These are phyloP conservation scores for Brevimyrus niger DNA, from an alignment of 2,113 vertebrate genomes.

Conservation along the genomic window DNA sequence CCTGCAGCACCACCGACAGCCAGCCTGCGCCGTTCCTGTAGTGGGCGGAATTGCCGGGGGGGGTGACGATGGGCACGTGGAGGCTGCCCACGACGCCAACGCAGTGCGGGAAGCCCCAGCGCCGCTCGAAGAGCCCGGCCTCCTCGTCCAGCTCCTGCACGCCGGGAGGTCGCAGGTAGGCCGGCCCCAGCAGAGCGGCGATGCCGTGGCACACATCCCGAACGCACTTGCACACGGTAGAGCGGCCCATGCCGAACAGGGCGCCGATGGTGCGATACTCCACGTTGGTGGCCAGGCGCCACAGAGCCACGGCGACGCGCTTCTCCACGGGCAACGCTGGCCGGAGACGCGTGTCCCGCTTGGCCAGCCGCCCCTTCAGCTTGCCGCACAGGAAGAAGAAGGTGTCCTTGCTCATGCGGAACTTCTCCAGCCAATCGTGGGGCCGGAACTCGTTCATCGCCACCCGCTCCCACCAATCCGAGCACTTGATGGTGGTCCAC, in stretches of 20 bases:
- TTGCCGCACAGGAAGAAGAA: slow-evolving; percentile 55
- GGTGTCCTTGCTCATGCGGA: slow-evolving; percentile 59
- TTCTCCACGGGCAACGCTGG: slow-evolving; percentile 52
- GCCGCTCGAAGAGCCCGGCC: slow-evolving; percentile 47
- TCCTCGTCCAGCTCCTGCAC: slow-evolving; percentile 55
- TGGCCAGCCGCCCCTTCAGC: slow-evolving; percentile 48
- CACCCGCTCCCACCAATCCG: slow-evolving; percentile 58
- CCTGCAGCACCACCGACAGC: slow-evolving; percentile 57
- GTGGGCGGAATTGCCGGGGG: slow-evolving; percentile 39
- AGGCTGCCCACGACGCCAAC: slow-evolving; percentile 54
- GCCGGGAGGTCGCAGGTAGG: slow-evolving; percentile 50
- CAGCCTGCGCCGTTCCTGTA: slow-evolving; percentile 53
- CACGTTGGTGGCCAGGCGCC: slow-evolving; percentile 56
- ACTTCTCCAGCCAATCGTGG: slow-evolving; percentile 63
- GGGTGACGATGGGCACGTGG: slow-evolving; percentile 50
- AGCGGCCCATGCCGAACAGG: slow-evolving; percentile 46
- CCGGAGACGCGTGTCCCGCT: slow-evolving; percentile 37
- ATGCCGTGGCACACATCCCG: slow-evolving; percentile 52
- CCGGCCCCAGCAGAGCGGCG: slow-evolving; percentile 49
- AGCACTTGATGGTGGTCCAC: slow-evolving; percentile 42
- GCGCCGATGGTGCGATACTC: slow-evolving; percentile 53
- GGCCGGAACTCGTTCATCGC: slow-evolving; percentile 57
- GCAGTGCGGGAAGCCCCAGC: slow-evolving; percentile 62
- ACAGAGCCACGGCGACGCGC: slow-evolving; percentile 56
- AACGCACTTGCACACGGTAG: slow-evolving; percentile 53